Evolutionary conservation across 2,888 invertebrate genomes (phyloP), one percentile per base, ranked within the genome.

Genomic region (Chrysodeixis includens): DNA sequence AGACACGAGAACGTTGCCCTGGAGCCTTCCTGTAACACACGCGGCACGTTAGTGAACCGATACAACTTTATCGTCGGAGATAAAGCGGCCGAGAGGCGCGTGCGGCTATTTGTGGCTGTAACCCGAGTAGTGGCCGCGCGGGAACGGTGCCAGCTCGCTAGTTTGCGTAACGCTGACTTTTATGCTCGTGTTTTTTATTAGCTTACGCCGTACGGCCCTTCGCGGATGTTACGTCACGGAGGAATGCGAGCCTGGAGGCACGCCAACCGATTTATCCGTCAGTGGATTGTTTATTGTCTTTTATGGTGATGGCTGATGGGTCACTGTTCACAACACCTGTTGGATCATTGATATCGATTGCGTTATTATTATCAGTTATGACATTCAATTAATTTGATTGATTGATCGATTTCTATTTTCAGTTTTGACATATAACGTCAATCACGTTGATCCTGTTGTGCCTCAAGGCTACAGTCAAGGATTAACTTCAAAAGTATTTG

Each of bases 1-100:
- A 96, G 96, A 96, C 96, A 96, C 96, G 96, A 96, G 95, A 96
- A 96, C 96, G 95, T 96, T 96, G 97, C 97, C 97, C 96, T 96
- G 96, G 96, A 96, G 96, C 96, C 96, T 96, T 96, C 97, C 97
- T 97, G 95, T 66, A 90, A 90, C 82, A 89, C 87, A 90, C 89
- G 86, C 83, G 80, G 87, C 83, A 84, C 88, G 92, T 92, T 88
- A 92, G 87, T 85, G 83, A 79, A 73, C 58, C 78, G 83, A 78
- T 58, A 71, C 74, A 71, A 78, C 82, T 81, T 74, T 76, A 76
- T 78, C 75, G 75, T 71, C 67, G 71, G 80, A 81, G 81, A 82
- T 82, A 74, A 73, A 79, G 71, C 70, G 73, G 73, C 74, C 79
- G 78, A 83, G 81, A 62, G 73, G 75, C 84, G 90, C 90, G 91